Base-by-base conservation (phyloP, 2,888 invertebrate genomes). In the Drosophila kambysellisi region DNA sequence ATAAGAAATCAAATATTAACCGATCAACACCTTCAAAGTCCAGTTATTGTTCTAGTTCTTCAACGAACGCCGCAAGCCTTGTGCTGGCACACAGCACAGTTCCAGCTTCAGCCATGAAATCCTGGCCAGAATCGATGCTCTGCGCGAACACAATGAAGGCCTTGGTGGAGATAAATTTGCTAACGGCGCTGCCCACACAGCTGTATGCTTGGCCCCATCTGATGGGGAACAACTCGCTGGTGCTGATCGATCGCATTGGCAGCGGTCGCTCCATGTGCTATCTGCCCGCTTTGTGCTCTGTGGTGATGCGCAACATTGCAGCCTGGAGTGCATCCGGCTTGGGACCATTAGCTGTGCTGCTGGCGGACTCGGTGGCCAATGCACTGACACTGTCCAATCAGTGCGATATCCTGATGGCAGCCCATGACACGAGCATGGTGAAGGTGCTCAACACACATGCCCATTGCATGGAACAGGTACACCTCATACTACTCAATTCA, bases 161-260 rank as follows among this genome's bases (percentile, higher is more conserved):
- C 1, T 32, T 89, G 70, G 0, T 1, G 3, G 17, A 51, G 3
- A 32, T 70, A 17, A 51, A 57, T 15, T 15, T 66, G 2, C 51
- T 39, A 4, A 12, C 3, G 0, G 50, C 70, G 2, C 11, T 48
- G 7, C 39, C 54, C 0, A 57, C 32, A 3, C 86, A 90, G 46
- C 12, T 32, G 4, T 76, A 74, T 37, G 52, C 84, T 25, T 90
- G 89, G 89, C 74, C 83, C 0, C 89, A 90, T 66, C 48, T 87
- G n/a, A 48, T 65, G 39, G 12, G 17, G 17, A 70, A 76, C 4
- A 74, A 76, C 41, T 69, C 87, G 0, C 9, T 76, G 50, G 9
- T 76, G 12, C 12, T 76, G 46, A 32, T 83, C 7, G 64, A 74
- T 39, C 41, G 52, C 4, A 4, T 5, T 20, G 17, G 20, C 3